phyloP scores from a whole-genome alignment of 2,888 invertebrate genomes.

The Heliconius hortense region DNA sequence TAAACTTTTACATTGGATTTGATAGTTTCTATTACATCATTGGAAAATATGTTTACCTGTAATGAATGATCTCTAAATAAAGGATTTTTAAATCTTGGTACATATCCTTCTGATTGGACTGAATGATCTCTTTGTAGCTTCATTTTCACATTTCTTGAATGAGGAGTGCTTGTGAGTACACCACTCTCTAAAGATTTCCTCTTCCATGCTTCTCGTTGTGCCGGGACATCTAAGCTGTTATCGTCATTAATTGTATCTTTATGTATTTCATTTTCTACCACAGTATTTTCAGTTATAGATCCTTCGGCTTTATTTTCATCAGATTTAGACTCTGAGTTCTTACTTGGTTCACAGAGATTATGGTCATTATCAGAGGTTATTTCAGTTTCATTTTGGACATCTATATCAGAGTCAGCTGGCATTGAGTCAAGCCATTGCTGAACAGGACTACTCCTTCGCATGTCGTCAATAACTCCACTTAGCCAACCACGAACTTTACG shows the following conservation, averaged over 20 bases:
- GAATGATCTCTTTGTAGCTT: conserved; percentile 73
- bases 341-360: conserved; percentile 47
- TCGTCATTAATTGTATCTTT: conserved; percentile 47
- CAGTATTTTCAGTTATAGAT: conserved; percentile 65
- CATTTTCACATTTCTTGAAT: conserved; percentile 55
- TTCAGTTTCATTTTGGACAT: conserved; percentile 39
- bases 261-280: conserved; percentile 46
- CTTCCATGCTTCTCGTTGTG: conserved; percentile 63
- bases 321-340: conserved; percentile 54
- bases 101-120: conserved; percentile 74
- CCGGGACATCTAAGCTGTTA: conserved; percentile 65
- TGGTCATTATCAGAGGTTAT: conserved; percentile 33
- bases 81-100: conserved; percentile 72
- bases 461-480: conserved; percentile 78
- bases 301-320: conserved; percentile 68
- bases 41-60: conserved; percentile 58
- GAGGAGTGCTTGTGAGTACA: conserved; percentile 58
- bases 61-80: conserved; percentile 76
- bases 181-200: conserved; percentile 71
- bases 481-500: conserved; percentile 77
- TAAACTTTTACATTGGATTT: background rate
- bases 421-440: conserved; percentile 90
- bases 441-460: conserved; percentile 86
- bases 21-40: background rate
- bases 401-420: conserved; percentile 66